Percentiles rank a stretch among this genome's conserved stretches.
Conservation (phyloP, 2,113 vertebrate species). For the Penelope pileata region DNA sequence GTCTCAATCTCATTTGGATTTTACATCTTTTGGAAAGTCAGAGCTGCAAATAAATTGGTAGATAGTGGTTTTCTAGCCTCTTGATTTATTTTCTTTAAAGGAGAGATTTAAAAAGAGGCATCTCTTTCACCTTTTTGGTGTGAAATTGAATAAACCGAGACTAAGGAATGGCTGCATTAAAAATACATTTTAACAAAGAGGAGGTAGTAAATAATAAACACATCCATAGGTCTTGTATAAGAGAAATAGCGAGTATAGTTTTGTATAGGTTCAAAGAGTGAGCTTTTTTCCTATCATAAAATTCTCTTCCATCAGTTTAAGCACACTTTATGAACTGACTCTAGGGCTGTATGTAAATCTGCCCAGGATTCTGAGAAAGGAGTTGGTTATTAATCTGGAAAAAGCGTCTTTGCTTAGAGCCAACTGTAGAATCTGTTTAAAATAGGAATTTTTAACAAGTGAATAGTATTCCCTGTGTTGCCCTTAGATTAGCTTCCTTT, state of each 20-base stretch:
- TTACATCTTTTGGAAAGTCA: not conserved
- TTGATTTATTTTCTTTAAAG: conserved; percentile 32
- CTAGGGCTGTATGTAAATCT: conserved; percentile 39
- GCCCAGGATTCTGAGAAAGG: conserved; percentile 20
- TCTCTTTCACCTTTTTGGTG: not conserved
- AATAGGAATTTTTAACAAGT: conserved; percentile 46
- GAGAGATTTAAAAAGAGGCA: not conserved
- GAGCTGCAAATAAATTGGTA: not conserved
- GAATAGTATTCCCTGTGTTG: conserved; percentile 45
- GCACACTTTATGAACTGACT: conserved; percentile 21
- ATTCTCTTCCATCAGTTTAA: not conserved
- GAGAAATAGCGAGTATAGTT: not conserved
- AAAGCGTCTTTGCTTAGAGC: conserved; percentile 25
- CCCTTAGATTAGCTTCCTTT: conserved; percentile 34
- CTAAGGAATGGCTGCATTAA: not conserved
- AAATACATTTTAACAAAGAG: not conserved
- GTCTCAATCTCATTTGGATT: not conserved
- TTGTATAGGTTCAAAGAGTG: not conserved
- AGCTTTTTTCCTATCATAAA: not conserved
- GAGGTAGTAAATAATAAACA: not conserved
- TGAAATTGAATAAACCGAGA: not conserved
- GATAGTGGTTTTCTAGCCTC: not conserved
- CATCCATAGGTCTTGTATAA: not conserved
- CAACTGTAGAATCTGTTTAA: conserved; percentile 28
- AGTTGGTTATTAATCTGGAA: conserved; percentile 43